Percentiles rank a stretch among this genome's conserved stretches.
Evolutionary conservation across 2,888 invertebrate species (phyloP).

Genomic region (Nudaria mundana): DNA sequence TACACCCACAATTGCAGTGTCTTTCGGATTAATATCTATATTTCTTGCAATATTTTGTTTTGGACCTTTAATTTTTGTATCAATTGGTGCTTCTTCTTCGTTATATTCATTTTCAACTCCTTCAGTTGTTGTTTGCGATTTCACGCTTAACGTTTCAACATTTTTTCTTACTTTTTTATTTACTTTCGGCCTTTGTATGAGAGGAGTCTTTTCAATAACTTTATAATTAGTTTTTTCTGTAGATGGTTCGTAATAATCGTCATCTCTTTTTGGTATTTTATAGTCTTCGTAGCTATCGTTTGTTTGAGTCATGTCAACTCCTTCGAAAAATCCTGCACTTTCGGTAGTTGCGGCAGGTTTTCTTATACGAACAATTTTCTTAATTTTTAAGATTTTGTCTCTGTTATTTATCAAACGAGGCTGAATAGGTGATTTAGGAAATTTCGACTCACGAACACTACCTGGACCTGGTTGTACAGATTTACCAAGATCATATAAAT

Average conservation of each 20-base stretch:
- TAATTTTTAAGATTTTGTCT: not conserved
- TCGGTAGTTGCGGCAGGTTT: not conserved
- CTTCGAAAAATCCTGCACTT: not conserved
- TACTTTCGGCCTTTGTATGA: not conserved
- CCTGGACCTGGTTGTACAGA: not conserved
- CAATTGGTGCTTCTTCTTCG: not conserved
- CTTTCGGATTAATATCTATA: not conserved
- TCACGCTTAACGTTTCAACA: not conserved
- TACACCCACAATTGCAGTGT: not conserved
- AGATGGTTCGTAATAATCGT: constrained; percentile 29
- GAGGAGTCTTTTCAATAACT: not conserved
- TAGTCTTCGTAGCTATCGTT: constrained; percentile 62
- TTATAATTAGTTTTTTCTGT: constrained; percentile 8
- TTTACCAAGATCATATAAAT: constrained; percentile 1
- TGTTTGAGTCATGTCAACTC: not conserved
- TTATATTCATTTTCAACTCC: not conserved
- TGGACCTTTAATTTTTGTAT: not conserved
- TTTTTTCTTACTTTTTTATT: not conserved
- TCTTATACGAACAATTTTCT: not conserved
- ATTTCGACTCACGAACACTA: not conserved
- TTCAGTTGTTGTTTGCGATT: not conserved
- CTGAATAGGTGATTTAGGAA: not conserved
- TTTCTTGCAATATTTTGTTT: not conserved
- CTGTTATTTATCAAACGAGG: not conserved
- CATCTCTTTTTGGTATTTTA: constrained; percentile 40